Evolutionary conservation across 2,888 invertebrate genomes (phyloP).

Genomic region (Sinelater perroti): DNA sequence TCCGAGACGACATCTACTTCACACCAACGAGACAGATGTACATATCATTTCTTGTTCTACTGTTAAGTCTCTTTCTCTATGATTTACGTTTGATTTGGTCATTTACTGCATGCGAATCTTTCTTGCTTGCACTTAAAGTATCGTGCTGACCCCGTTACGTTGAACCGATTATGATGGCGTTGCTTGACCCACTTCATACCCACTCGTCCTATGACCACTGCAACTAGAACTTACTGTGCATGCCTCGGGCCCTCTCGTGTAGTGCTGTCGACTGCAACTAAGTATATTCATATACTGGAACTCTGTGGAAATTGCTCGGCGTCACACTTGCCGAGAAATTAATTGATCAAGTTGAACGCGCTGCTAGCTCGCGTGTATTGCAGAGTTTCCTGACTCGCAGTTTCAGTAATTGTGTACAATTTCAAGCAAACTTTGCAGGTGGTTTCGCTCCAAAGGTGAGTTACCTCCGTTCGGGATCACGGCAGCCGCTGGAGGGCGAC

Average conservation of each 20-base stretch:
- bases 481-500: too few species aligned
- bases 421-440: too few species aligned
- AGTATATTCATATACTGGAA: constrained; percentile 4
- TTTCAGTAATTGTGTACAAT: too few species aligned
- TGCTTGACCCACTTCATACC: neutral
- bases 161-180: neutral
- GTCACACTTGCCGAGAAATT: neutral
- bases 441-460: too few species aligned
- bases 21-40: neutral
- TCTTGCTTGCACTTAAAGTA: constrained; percentile 9
- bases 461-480: too few species aligned
- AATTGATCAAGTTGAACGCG: neutral
- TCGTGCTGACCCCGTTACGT: neutral
- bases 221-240: neutral
- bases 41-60: neutral
- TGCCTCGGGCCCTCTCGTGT: neutral
- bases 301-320: neutral
- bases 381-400: constrained; percentile 10
- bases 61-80: neutral
- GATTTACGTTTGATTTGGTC: neutral
- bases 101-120: constrained; percentile 5
- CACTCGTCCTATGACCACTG: neutral
- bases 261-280: constrained; percentile 4
- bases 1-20: neutral
- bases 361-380: neutral